Base-by-base conservation (phyloP, 1,140 invertebrate genomes). In the Pseudomyrmex pallidus region DNA sequence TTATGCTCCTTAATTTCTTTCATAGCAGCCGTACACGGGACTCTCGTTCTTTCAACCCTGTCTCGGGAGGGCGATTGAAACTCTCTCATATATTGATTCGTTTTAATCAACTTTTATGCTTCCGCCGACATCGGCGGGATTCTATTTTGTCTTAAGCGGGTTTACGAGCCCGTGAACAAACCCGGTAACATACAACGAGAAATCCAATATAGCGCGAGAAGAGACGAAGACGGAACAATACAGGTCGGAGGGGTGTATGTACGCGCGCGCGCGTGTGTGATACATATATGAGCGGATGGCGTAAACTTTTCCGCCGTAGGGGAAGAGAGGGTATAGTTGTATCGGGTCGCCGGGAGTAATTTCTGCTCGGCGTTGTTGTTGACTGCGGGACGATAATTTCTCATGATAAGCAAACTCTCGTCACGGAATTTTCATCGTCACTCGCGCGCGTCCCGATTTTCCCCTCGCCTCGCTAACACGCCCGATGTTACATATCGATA, bases 401-500 rank as follows among this genome's bases (percentile, higher is more conserved):
- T 72, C 86, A 86, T 89, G 85, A 89, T 86, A 85, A 88, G 82
- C 48, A 78, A 85, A 89, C 84, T 83, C 86, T 74, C 84, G 84
- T 83, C 84, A 84, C 73, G 77, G 82, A 78, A 78, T 68, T 78
- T 78, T 78, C 44, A 67, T 48, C 44, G 82, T 85, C 67, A 82
- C 84, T 68, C 76, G 54, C 63, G 54, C 63, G 15, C 64, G 15
- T 48, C 2, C 2, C 64, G 35, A 68, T 78, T 57, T 22, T 54
- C 52, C 44, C 3, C 35, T 78, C 63, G 62, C 57, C 46, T 35
- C 52, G 2, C 54, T 7, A 2, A 35, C 35, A 35, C 35, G 35
- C 35, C 25, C 52, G 25, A 3, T 12, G 44, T 12, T n/a, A n/a
- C n/a, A 54, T 54, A 52, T 76, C 64, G 50, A 67, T 56, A 20